phyloP scores from a whole-genome alignment of 2,888 invertebrate genomes.

The Cecidostiba fungosa region DNA sequence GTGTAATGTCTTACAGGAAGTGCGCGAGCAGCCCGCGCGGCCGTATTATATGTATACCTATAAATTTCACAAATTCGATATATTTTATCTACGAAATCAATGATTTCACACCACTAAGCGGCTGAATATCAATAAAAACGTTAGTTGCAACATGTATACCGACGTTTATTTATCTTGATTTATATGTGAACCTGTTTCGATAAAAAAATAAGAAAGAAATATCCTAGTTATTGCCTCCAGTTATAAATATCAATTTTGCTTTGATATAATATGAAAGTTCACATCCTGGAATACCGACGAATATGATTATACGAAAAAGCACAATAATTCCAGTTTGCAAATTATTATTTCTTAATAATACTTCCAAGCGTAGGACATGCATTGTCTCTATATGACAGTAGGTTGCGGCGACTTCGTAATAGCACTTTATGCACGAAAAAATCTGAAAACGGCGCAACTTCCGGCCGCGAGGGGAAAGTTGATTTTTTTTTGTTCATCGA shows the following conservation, averaged over 20 bases:
- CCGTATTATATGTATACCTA: not conserved
- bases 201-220: not conserved
- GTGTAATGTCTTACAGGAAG: not conserved
- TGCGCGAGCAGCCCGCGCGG: not conserved
- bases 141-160: not conserved
- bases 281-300: not conserved
- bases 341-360: constrained; percentile 1
- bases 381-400: not conserved
- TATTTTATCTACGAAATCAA: constrained; percentile 21
- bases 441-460: constrained; percentile 26
- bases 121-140: constrained; percentile 16
- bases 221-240: not conserved
- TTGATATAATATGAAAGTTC: not conserved
- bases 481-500: constrained; percentile 40
- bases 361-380: not conserved
- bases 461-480: constrained; percentile 43
- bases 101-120: not conserved
- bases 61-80: constrained; percentile 25
- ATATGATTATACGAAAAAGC: not conserved
- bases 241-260: constrained; percentile 1
- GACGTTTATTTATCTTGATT: constrained; percentile 9
- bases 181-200: constrained; percentile 6
- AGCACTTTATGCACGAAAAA: constrained; percentile 33
- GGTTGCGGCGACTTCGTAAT: constrained; percentile 13
- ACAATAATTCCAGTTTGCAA: constrained; percentile 5